Base-by-base conservation (phyloP, 2,797 vertebrate species). In the Lerista edwardsae region DNA sequence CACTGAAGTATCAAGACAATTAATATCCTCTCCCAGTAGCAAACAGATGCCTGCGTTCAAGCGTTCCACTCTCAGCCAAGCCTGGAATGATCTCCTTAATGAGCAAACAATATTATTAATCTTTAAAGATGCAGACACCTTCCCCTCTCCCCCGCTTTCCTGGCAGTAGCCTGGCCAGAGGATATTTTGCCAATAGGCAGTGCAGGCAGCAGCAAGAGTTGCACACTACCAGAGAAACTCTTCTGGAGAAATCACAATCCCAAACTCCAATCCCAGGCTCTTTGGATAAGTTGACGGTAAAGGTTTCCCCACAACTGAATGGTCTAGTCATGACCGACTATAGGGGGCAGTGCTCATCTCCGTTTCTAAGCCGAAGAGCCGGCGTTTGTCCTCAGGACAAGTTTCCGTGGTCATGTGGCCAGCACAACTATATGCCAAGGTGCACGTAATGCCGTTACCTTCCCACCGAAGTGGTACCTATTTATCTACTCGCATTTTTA, bases 21-120 rank as follows among this genome's bases (percentile, higher is more conserved):
- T 96, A 96, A 96, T 96, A 96, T 91, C 91, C 79, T 94, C 91
- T 96, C 95, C 96, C 95, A 93, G 95, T 93, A 93, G 96, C 95
- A 95, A 96, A 94, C 96, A 96, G 94, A 96, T 96, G 96, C 94
- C 95, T 93, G 91, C 88, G 91, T 91, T 94, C 84, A 82, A 95
- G 95, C 17, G 7, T 87, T 94, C 95, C 92, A 94, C 93, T 93
- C 81, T 91, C 84, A 0, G 3, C 86, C 83, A 90, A 83, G 94
- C 93, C 94, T 90, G 90, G 93, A 95, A 94, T 3, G 67, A 96
- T 95, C 95, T 91, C 87, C 90, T 95, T 96, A 96, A 96, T 95
- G 95, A 96, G 94, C 93, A 94, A 94, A 95, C 91, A 94, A 84
- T 65, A 44, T 86, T 59, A 92, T 94, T 95, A 92, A 94, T 94